Percentiles rank a stretch among this genome's conserved stretches.
phyloP scores from a whole-genome alignment of 2,113 vertebrate species.

The Corydoras sp. region DNA sequence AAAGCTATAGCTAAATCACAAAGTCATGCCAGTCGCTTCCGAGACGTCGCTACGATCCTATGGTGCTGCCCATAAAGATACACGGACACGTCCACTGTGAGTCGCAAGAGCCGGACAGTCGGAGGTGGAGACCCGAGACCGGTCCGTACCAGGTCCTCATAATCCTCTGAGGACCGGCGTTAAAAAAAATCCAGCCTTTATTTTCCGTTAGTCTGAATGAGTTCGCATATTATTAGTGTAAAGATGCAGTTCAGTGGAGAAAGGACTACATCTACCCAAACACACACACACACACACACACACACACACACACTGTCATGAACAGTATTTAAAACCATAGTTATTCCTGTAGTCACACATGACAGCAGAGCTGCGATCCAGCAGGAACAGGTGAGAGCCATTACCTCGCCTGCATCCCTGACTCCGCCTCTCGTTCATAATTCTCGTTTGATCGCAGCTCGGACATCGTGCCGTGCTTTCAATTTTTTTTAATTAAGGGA shows the following conservation, averaged over 20 bases:
- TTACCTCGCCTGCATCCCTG: too few species aligned
- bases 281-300: not conserved
- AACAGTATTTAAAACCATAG: not conserved
- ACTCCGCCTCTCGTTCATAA: too few species aligned
- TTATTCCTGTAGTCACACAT: not conserved
- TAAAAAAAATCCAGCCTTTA: slow-evolving; percentile 14
- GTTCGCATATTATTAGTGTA: not conserved
- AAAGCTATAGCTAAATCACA: slow-evolving; percentile 1
- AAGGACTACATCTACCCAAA: slow-evolving; percentile 12
- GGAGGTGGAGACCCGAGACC: not conserved
- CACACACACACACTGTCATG: slow-evolving; percentile 1
- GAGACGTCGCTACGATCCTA: slow-evolving; percentile 39
- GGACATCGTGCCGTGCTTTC: too few species aligned
- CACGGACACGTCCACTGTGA: not conserved
- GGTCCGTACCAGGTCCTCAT: slow-evolving; percentile 1
- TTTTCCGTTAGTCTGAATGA: slow-evolving; percentile 23
- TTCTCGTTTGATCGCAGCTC: too few species aligned
- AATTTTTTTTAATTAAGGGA: too few species aligned
- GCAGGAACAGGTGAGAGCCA: too few species aligned
- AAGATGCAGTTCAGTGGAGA: slow-evolving; percentile 22
- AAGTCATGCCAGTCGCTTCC: slow-evolving; percentile 45
- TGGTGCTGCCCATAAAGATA: not conserved
- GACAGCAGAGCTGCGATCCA: not conserved
- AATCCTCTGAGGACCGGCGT: not conserved
- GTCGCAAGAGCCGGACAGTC: not conserved